These are phyloP conservation scores for Echeneis naucrates DNA, from an alignment of 2,797 vertebrate species.

Conservation along the genomic window DNA sequence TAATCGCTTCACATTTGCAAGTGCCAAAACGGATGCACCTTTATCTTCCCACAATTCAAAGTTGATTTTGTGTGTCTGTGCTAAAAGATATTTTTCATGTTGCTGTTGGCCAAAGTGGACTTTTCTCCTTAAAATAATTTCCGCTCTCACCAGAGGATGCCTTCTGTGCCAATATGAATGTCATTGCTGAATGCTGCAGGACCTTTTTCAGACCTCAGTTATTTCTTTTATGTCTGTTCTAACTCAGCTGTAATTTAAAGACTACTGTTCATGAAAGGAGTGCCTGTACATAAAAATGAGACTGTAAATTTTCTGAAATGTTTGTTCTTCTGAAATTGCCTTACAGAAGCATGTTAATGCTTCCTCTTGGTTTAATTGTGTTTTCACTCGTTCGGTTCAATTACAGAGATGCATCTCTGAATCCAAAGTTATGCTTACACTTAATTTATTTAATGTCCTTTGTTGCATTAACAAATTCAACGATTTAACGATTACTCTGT, in stretches of 20 bases:
- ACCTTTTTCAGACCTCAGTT: slow-evolving; percentile 48
- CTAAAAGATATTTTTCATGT: slow-evolving; percentile 29
- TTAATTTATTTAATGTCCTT: slow-evolving; percentile 63
- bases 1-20: slow-evolving; percentile 17
- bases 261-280: slow-evolving; percentile 58
- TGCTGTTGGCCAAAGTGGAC: slow-evolving; percentile 10
- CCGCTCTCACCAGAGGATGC: slow-evolving; percentile 33
- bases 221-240: slow-evolving; percentile 8
- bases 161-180: slow-evolving; percentile 56
- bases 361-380: background rate
- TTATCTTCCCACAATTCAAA: slow-evolving; percentile 3
- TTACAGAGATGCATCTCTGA: slow-evolving; percentile 1
- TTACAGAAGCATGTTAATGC: slow-evolving; percentile 5
- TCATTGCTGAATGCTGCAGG: slow-evolving; percentile 55
- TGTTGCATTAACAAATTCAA: background rate
- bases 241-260: slow-evolving; percentile 53
- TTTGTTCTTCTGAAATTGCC: slow-evolving; percentile 26
- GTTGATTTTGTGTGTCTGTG: slow-evolving; percentile 33
- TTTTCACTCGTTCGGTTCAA: background rate
- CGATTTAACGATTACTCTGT: slow-evolving; percentile 32
- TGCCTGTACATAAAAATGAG: slow-evolving; percentile 62
- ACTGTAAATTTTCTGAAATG: slow-evolving; percentile 18
- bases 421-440: slow-evolving; percentile 14
- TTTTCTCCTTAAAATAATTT: slow-evolving; percentile 24
- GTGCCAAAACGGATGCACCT: slow-evolving; percentile 53